A percentile compares a stretch with the other conserved stretches of the same genome.
These are phyloP conservation scores for Holcopasites calliopsidis DNA, from an alignment of 1,140 invertebrate genomes.

Conservation along the genomic window DNA sequence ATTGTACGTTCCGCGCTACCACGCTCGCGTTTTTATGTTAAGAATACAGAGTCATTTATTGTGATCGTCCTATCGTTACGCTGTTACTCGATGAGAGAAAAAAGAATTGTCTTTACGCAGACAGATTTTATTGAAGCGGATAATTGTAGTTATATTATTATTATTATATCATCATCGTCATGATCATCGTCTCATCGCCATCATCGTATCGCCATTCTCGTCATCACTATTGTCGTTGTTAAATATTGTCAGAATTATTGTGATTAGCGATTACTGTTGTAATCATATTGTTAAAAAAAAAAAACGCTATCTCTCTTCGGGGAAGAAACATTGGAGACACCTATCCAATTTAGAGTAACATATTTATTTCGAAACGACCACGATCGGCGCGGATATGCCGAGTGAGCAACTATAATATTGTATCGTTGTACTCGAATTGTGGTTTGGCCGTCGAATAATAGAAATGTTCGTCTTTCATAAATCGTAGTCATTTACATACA, in stretches of 20 bases:
- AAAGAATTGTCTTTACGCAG: constrained; percentile 44
- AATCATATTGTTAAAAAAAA: constrained; percentile 42
- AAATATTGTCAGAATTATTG: constrained; percentile 33
- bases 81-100: constrained; percentile 55
- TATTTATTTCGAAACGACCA: constrained; percentile 25
- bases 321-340: constrained; percentile 12
- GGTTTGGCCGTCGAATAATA: constrained; percentile 7
- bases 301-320: not conserved
- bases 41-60: constrained; percentile 51
- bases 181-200: not conserved
- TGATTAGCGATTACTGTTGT: constrained; percentile 37
- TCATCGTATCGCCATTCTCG: not conserved
- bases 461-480: constrained; percentile 17
- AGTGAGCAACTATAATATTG: constrained; percentile 4
- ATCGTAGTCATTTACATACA: constrained; percentile 12
- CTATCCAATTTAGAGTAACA: not conserved
- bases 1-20: not conserved
- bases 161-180: constrained; percentile 8
- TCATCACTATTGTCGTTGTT: constrained; percentile 14
- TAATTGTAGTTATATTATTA: constrained; percentile 26
- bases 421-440: constrained; percentile 4
- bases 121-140: constrained; percentile 48
- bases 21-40: constrained; percentile 47
- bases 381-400: constrained; percentile 9
- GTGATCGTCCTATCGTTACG: constrained; percentile 46